Evolutionary conservation across 2,113 vertebrate species (phyloP).

Genomic region (Callopanchax toddi): DNA sequence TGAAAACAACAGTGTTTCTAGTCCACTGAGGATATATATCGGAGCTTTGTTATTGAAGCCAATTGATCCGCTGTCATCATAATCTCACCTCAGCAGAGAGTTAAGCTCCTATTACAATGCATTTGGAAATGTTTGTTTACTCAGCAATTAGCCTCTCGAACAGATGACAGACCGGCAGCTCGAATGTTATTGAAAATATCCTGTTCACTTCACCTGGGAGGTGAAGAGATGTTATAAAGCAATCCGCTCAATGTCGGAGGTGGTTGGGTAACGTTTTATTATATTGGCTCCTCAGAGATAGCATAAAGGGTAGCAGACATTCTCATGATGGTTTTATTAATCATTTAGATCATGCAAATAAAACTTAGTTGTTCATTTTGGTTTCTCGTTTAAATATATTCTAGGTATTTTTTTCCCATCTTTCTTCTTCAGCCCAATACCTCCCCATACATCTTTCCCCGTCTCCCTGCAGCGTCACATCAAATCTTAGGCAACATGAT

Average conservation of each 20-base stretch:
- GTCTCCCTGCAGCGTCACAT: conserved; percentile 48
- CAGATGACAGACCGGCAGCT: conserved; percentile 32
- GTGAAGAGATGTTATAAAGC: conserved; percentile 15
- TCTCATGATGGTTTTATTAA: too few species aligned
- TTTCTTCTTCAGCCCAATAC: neutral
- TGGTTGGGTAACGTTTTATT: conserved; percentile 16
- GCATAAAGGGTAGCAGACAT: neutral
- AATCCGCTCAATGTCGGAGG: conserved; percentile 7
- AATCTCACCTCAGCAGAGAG: conserved; percentile 56
- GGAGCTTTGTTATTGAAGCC: conserved; percentile 56
- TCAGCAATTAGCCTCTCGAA: conserved; percentile 43
- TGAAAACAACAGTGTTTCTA: conserved; percentile 26
- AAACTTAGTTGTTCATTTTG: too few species aligned
- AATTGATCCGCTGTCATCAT: conserved; percentile 68
- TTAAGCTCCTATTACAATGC: conserved; percentile 45
- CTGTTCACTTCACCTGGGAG: conserved; percentile 20
- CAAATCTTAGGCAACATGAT: conserved; percentile 55
- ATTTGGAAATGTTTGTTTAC: conserved; percentile 62
- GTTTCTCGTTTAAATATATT: conserved; percentile 40
- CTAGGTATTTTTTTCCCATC: conserved; percentile 21
- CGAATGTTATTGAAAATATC: conserved; percentile 25
- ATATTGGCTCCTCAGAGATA: neutral
- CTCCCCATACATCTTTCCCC: neutral
- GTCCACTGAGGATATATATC: conserved; percentile 54
- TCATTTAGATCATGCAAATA: too few species aligned